Evolutionary conservation across 1,140 invertebrate genomes (phyloP), one percentile per base, ranked within the genome.

Genomic region (Prorops nasuta): DNA sequence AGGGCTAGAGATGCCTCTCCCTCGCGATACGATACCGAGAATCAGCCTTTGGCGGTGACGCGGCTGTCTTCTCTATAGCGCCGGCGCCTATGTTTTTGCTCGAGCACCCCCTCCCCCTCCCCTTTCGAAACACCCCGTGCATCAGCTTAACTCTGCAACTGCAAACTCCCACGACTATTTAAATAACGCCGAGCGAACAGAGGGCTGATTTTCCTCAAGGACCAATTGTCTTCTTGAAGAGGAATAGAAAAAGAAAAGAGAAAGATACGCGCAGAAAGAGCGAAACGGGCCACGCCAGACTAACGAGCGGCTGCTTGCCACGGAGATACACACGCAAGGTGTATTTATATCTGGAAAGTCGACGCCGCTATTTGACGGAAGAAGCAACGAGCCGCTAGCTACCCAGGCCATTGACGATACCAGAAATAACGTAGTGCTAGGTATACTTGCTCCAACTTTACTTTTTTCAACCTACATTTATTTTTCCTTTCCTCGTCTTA

Each of bases 31-130:
- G 58, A 67, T 67, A 67, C 66, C 65, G 51, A 50, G 66, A 67
- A 69, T 43, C 44, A 51, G 44, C 53, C 64, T 68, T 69, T 68
- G 64, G 53, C 61, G 66, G 64, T 65, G 49, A 57, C 34, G 41
- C n/a, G n/a, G n/a, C n/a, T n/a, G n/a, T 39, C 49, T 48, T 48
- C 47, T 41, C 53, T 53, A 54, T 65, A 67, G 60, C 66, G 66
- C 66, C 63, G 64, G 66, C 66, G 66, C 66, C 66, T 67, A 53
- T 50, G 58, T 60, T 67, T 66, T 66, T 67, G 64, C 56, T 44
- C 35, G 17, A 48, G 31, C 42, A 20, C 14, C 12, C 12, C 14
- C 41, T 15, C 24, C 6, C n/a, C 24, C 28, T 2, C 42, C 20
- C 22, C 31, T 47, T 2, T 48, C 9, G 15, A 3, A 9, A 18